Conservation (phyloP, 2,797 vertebrate genomes). For the Sciurus vulgaris region DNA sequence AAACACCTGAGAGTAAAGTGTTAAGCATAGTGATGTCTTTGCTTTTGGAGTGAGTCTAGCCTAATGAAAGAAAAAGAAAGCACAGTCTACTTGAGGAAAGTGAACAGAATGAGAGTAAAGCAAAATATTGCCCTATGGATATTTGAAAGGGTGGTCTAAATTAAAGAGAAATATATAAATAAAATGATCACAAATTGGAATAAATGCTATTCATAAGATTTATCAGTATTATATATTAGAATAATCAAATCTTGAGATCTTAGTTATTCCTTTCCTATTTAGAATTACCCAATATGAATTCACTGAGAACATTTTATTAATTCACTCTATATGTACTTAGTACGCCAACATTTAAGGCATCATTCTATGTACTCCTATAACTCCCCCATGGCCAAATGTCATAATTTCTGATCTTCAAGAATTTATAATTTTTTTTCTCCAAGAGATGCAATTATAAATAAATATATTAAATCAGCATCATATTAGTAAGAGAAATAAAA, state of each 20-base stretch:
- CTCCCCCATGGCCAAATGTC: not conserved
- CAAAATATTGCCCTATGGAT: not conserved
- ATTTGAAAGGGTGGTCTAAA: not conserved
- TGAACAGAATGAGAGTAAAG: not conserved
- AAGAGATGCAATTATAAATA: not conserved
- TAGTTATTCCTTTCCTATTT: not conserved
- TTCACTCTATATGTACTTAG: not conserved
- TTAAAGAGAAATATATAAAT: not conserved
- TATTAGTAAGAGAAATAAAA: not conserved
- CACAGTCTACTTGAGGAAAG: not conserved
- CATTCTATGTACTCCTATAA: not conserved
- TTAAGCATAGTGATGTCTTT: not conserved
- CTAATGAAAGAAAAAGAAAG: not conserved
- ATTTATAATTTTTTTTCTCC: not conserved
- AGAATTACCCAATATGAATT: constrained; percentile 16
- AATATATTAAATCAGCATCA: not conserved
- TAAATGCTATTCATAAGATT: not conserved
- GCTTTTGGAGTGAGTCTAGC: not conserved
- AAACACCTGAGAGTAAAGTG: not conserved
- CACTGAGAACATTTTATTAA: not conserved
- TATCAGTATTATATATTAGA: not conserved
- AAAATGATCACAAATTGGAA: not conserved
- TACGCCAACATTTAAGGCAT: not conserved
- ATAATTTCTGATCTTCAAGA: no score
- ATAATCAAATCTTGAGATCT: not conserved